A percentile compares a stretch with the other conserved stretches of the same genome.
phyloP scores from a whole-genome alignment of 2,113 vertebrate species.

The Aythya baeri region DNA sequence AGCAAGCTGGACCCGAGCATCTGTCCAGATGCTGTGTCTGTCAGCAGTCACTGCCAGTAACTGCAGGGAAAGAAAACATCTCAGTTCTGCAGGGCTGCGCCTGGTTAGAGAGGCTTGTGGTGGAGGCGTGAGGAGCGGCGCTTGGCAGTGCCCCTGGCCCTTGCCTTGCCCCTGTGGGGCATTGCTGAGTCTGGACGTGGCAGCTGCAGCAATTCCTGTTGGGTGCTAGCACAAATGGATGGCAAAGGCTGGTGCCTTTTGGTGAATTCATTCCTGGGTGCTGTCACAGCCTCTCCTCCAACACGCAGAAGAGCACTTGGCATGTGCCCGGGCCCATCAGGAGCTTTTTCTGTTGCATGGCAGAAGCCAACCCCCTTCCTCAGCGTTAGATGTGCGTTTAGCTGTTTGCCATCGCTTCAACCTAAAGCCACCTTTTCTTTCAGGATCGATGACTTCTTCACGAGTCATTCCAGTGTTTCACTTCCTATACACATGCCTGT shows the following conservation, averaged over 20 bases:
- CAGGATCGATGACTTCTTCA: neutral
- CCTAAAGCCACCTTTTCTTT: neutral
- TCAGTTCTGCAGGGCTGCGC: neutral
- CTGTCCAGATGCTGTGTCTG: neutral
- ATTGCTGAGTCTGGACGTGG: neutral
- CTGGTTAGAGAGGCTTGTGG: too few species aligned
- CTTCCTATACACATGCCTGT: rapidly evolving
- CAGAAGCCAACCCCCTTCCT: neutral
- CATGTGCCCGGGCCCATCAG: neutral
- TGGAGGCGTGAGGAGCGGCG: rapidly evolving
- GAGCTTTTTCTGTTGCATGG: neutral
- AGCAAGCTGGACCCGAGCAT: neutral
- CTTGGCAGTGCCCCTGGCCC: neutral
- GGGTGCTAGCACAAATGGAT: rapidly evolving
- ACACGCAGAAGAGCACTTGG: neutral
- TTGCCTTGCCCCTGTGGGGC: neutral
- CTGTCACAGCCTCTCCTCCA: neutral
- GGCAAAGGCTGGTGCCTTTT: neutral
- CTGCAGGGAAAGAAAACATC: neutral
- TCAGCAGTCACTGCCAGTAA: neutral
- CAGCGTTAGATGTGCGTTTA: neutral
- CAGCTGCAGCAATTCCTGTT: neutral
- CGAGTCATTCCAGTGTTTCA: neutral
- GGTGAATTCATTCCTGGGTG: neutral
- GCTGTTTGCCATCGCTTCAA: neutral